These are phyloP conservation scores for Bujurquina vittata DNA, from an alignment of 2,113 vertebrate genomes.

Conservation along the genomic window DNA sequence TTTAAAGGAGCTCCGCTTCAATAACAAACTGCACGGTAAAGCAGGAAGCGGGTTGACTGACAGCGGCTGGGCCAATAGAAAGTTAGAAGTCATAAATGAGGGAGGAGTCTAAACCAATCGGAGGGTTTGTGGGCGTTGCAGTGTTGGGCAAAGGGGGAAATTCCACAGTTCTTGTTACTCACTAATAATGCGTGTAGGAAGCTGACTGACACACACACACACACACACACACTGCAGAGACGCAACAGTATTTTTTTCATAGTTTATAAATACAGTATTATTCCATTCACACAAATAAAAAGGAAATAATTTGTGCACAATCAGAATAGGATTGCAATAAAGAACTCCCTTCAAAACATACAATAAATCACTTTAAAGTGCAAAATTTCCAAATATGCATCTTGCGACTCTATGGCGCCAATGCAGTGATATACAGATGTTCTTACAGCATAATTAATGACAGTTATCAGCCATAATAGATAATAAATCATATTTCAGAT, in stretches of 20 bases:
- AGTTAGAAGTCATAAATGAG: neutral
- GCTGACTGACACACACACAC: neutral
- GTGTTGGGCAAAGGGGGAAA: constrained; percentile 66
- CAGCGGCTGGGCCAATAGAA: constrained; percentile 58
- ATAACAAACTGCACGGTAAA: constrained; percentile 57
- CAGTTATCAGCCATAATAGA: neutral
- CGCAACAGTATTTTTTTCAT: constrained; percentile 11
- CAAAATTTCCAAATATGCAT: constrained; percentile 37
- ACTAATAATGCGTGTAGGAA: neutral
- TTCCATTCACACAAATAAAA: constrained; percentile 26
- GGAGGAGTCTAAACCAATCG: constrained; percentile 20
- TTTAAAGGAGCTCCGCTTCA: constrained; percentile 43
- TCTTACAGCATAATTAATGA: neutral
- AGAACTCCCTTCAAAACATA: constrained; percentile 4
- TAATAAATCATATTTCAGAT: neutral
- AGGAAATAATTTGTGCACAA: neutral
- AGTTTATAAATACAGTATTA: constrained; percentile 59
- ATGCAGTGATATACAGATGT: neutral
- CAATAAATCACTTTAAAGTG: constrained; percentile 43
- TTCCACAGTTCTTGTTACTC: constrained; percentile 60
- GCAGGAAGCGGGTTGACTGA: constrained; percentile 67
- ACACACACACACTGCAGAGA: neutral
- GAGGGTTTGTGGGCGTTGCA: constrained; percentile 16
- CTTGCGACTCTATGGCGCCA: neutral
- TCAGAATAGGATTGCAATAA: neutral